These are phyloP conservation scores for Procavia capensis DNA, from an alignment of 2,113 vertebrate genomes.

Conservation along the genomic window DNA sequence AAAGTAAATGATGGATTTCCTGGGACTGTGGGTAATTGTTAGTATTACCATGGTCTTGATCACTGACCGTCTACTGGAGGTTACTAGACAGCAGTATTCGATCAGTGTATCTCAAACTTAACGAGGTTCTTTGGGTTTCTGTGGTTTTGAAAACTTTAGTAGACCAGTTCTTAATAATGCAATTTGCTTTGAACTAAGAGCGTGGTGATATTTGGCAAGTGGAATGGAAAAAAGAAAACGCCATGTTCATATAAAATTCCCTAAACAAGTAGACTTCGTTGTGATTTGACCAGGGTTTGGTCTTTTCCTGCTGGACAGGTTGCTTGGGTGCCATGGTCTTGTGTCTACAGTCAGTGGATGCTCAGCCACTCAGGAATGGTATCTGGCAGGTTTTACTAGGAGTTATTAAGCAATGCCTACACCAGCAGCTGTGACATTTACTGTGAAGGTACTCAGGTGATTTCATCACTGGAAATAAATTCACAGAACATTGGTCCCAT, in stretches of 20 bases:
- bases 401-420: not conserved
- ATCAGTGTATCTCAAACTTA: not conserved
- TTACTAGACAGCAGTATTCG: not conserved
- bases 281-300: not conserved
- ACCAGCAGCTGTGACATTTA: not conserved
- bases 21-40: not conserved
- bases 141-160: not conserved
- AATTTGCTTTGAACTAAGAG: not conserved
- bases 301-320: not conserved
- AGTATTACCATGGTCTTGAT: not conserved
- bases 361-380: not conserved
- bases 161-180: not conserved
- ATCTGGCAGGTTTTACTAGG: conserved; percentile 15
- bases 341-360: not conserved
- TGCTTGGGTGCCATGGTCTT: not conserved
- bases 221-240: not conserved
- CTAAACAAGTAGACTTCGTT: conserved; percentile 26
- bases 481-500: not conserved
- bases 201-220: conserved; percentile 51
- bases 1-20: not conserved
- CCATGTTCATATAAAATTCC: not conserved
- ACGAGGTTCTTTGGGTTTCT: not conserved
- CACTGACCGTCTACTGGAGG: not conserved
- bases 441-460: not conserved
- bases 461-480: not conserved